Percentiles rank a stretch among this genome's conserved stretches.
phyloP scores from a whole-genome alignment of 2,113 vertebrate genomes.

The Carassius carassius region DNA sequence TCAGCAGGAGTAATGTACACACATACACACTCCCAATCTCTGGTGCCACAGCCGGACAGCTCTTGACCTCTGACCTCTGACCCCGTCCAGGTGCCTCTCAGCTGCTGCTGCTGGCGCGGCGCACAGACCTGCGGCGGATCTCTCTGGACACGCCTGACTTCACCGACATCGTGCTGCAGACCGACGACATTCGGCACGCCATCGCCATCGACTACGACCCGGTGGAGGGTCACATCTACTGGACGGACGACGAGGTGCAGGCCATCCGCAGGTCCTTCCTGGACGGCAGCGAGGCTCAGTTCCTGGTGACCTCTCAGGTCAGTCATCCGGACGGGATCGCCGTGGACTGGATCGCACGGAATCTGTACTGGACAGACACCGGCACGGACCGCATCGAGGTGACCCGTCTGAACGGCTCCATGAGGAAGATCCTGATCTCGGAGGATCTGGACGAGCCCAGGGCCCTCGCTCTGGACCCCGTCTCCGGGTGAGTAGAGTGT shows the following conservation, averaged over 20 bases:
- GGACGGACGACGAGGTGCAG: slow-evolving; percentile 94
- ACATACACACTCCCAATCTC: no score
- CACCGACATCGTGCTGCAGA: slow-evolving; percentile 89
- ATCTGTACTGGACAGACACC: slow-evolving; percentile 97
- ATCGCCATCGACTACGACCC: slow-evolving; percentile 98
- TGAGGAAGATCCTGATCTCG: slow-evolving; percentile 95
- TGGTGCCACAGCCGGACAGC: no score
- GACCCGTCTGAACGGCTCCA: slow-evolving; percentile 92
- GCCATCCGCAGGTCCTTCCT: slow-evolving; percentile 82
- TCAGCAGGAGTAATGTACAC: no score
- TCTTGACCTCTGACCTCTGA: not conserved
- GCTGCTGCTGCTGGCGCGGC: slow-evolving; percentile 87
- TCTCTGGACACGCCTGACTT: slow-evolving; percentile 96
- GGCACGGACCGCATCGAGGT: slow-evolving; percentile 97
- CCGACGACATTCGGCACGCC: slow-evolving; percentile 94
- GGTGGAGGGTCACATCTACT: slow-evolving; percentile 91
- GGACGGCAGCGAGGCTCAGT: slow-evolving; percentile 86
- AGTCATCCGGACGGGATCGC: slow-evolving; percentile 95
- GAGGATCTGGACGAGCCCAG: slow-evolving; percentile 95
- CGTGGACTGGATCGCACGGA: slow-evolving; percentile 94
- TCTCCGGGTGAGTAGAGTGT: slow-evolving; percentile 79
- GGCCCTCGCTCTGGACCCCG: slow-evolving; percentile 93
- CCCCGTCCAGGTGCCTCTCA: slow-evolving; percentile 83
- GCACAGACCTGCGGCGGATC: slow-evolving; percentile 91
- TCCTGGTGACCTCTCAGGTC: slow-evolving; percentile 90